These are phyloP conservation scores for Syrphus vitripennis DNA, from an alignment of 2,888 invertebrate species.

Conservation along the genomic window DNA sequence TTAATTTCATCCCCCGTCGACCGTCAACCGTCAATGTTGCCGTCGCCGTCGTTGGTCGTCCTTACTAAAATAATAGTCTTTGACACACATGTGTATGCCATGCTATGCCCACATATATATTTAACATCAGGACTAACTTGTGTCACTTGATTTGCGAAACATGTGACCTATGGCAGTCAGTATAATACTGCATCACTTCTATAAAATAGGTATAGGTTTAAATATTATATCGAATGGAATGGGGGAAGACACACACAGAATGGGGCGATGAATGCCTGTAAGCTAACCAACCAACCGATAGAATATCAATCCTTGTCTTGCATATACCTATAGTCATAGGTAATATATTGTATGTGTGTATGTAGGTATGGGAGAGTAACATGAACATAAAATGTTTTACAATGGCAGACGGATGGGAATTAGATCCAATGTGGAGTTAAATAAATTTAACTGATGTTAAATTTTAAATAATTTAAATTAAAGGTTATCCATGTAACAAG, in stretches of 20 bases:
- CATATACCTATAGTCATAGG: background rate
- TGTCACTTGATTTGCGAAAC: conserved; percentile 71
- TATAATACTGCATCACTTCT: background rate
- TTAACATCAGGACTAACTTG: conserved; percentile 54
- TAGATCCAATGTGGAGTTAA: conserved; percentile 50
- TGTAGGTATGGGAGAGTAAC: conserved; percentile 44
- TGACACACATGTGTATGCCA: conserved; percentile 18
- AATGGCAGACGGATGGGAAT: conserved; percentile 69
- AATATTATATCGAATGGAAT: background rate
- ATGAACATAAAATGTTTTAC: conserved; percentile 70
- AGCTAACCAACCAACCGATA: conserved; percentile 66
- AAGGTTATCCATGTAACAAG: background rate
- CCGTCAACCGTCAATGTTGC: no score
- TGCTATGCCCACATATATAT: conserved; percentile 37
- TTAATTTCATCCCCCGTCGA: conserved; percentile 29
- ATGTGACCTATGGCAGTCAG: conserved; percentile 62
- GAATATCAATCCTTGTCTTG: conserved; percentile 70
- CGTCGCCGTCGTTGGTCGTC: no score
- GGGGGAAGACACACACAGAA: background rate
- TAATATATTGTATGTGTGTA: background rate
- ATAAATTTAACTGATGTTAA: conserved; percentile 63
- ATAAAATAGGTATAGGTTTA: background rate
- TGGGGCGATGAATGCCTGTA: conserved; percentile 44
- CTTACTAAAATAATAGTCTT: background rate
- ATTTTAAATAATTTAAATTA: conserved; percentile 66